phyloP scores from a whole-genome alignment of 2,888 invertebrate genomes.

The Melanostoma mellinum region DNA sequence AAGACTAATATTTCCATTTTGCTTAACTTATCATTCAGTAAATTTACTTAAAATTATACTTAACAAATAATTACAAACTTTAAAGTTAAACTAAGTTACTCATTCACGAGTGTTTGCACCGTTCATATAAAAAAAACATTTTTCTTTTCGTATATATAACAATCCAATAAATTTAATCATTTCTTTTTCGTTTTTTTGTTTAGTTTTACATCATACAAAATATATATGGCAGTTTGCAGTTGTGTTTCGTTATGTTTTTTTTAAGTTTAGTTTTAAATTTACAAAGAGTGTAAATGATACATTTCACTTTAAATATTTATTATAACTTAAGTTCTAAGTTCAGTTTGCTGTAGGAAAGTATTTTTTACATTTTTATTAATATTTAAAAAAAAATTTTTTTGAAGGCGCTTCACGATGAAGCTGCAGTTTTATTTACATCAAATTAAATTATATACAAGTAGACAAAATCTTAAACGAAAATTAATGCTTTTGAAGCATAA shows the following conservation, averaged over 20 bases:
- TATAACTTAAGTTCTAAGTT: slow-evolving; percentile 28
- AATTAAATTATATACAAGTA: slow-evolving; percentile 49
- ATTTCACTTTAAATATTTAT: slow-evolving; percentile 52
- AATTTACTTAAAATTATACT: slow-evolving; percentile 15
- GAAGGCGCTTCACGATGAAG: background rate
- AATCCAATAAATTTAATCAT: slow-evolving; percentile 18
- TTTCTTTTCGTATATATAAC: slow-evolving; percentile 3
- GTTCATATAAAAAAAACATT: slow-evolving; percentile 21
- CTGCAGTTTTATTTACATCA: slow-evolving; percentile 44
- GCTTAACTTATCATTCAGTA: slow-evolving; percentile 20
- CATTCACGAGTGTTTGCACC: slow-evolving; percentile 24
- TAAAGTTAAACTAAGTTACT: slow-evolving; percentile 10
- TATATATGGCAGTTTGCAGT: slow-evolving; percentile 72
- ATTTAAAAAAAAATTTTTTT: background rate
- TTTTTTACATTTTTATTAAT: slow-evolving; percentile 37
- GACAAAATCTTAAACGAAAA: slow-evolving; percentile 17
- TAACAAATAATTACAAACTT: slow-evolving; percentile 57
- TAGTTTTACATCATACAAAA: slow-evolving; percentile 62
- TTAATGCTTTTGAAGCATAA: slow-evolving; percentile 65
- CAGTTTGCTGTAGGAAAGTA: slow-evolving; percentile 41
- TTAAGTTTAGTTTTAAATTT: slow-evolving; percentile 32
- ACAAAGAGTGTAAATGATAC: slow-evolving; percentile 63
- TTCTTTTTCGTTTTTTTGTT: slow-evolving; percentile 8
- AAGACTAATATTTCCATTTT: slow-evolving; percentile 2
- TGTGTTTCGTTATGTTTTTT: slow-evolving; percentile 31